phyloP scores from a whole-genome alignment of 2,113 vertebrate genomes.

The Tenrec ecaudatus region DNA sequence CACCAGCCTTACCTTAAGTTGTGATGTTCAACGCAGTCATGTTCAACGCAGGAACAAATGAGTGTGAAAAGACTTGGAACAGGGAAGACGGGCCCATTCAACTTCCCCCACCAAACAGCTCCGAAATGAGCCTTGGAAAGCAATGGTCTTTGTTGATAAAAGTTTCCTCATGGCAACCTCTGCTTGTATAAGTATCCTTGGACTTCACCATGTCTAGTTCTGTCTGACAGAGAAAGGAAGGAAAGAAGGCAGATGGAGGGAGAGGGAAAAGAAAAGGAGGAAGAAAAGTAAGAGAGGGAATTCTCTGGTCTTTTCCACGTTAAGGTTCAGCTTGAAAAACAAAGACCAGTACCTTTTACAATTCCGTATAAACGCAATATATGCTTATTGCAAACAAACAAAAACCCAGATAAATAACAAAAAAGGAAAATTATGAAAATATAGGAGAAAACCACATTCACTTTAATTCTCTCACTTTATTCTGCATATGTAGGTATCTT shows the following conservation, averaged over 20 bases:
- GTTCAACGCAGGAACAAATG: neutral
- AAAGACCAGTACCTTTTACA: neutral
- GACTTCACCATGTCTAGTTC: neutral
- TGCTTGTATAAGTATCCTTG: conserved; percentile 58
- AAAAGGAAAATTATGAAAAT: neutral
- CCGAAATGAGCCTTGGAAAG: conserved; percentile 26
- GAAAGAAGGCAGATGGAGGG: accelerated
- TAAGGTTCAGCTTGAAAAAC: neutral
- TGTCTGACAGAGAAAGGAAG: neutral
- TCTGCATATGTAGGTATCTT: neutral
- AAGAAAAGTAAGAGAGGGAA: neutral
- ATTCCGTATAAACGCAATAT: neutral
- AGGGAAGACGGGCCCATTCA: neutral
- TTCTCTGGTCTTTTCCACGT: neutral
- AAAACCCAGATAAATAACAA: neutral
- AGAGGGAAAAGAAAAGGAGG: no score
- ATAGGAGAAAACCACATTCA: neutral
- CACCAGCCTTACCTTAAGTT: neutral
- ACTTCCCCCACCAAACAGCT: neutral
- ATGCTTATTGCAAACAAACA: neutral
- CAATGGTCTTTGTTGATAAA: conserved; percentile 28
- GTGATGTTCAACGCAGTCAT: conserved; percentile 4
- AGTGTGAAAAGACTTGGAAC: neutral
- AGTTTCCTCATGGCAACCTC: conserved; percentile 43
- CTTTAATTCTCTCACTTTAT: neutral